These are phyloP conservation scores for Cepaea hortensis DNA, from an alignment of 2,888 invertebrate species.

Conservation along the genomic window DNA sequence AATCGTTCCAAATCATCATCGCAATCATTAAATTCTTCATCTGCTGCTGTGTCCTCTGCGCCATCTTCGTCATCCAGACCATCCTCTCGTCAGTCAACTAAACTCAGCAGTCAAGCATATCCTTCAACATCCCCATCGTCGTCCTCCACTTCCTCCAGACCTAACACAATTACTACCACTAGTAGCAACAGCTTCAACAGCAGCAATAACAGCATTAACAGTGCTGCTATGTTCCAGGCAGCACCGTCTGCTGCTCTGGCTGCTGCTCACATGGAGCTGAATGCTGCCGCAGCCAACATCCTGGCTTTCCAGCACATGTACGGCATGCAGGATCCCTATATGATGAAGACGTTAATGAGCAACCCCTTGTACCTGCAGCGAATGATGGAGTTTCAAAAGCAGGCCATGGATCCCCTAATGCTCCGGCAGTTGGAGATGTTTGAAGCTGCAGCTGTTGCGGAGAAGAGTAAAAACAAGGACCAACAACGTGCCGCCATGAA, in stretches of 20 bases:
- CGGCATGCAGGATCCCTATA: conserved; percentile 49
- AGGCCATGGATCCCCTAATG: conserved; percentile 50
- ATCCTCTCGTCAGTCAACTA: conserved; percentile 37
- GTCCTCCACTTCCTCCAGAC: conserved; percentile 12
- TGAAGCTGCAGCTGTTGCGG: conserved; percentile 46
- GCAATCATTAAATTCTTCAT: conserved; percentile 27
- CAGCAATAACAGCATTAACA: conserved; percentile 30
- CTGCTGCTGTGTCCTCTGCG: conserved; percentile 36
- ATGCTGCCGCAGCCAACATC: conserved; percentile 48
- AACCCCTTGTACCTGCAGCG: conserved; percentile 49
- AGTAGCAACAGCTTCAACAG: conserved; percentile 10
- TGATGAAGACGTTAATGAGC: conserved; percentile 49
- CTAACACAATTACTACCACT: conserved; percentile 5
- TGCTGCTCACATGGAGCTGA: conserved; percentile 49
- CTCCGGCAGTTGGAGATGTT: conserved; percentile 48
- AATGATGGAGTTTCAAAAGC: conserved; percentile 50
- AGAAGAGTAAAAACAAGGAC: conserved; percentile 45
- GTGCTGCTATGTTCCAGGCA: conserved; percentile 37
- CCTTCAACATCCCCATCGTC: conserved; percentile 42
- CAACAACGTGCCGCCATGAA: conserved; percentile 45
- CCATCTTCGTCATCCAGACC: conserved; percentile 35
- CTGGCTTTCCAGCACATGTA: conserved; percentile 48
- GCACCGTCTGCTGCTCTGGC: conserved; percentile 50
- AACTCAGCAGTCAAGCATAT: conserved; percentile 28
- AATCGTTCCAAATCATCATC: conserved; percentile 40